Percentiles rank a stretch among this genome's conserved stretches.
Evolutionary conservation across 2,888 invertebrate genomes (phyloP).

Genomic region (Trichopria drosophilae): DNA sequence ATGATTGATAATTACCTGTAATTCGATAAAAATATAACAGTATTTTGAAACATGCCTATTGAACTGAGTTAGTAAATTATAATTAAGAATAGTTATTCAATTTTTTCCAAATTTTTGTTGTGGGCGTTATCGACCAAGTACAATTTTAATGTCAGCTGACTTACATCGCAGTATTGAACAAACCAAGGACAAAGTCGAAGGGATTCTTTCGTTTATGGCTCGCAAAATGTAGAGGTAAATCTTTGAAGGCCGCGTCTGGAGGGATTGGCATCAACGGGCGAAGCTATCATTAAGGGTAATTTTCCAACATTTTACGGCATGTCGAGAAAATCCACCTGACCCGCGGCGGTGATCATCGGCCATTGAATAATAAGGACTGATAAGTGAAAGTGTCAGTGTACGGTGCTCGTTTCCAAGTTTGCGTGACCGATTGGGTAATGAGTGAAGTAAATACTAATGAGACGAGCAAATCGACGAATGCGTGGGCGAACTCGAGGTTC

Average conservation of each 20-base stretch:
- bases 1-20: too few relatives aligned
- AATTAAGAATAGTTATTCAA: too few relatives aligned
- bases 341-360: background rate
- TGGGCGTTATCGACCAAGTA: too few relatives aligned
- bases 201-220: too few relatives aligned
- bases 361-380: constrained; percentile 13
- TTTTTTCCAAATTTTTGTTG: too few relatives aligned
- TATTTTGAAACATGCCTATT: too few relatives aligned
- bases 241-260: constrained; percentile 6
- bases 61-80: too few relatives aligned
- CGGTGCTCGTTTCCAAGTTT: constrained; percentile 16
- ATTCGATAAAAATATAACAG: too few relatives aligned
- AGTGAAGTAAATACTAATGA: constrained; percentile 22
- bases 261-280: background rate
- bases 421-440: constrained; percentile 30
- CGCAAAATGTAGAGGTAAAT: too few relatives aligned
- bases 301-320: background rate
- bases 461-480: constrained; percentile 14
- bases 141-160: too few relatives aligned
- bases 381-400: constrained; percentile 23
- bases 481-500: background rate
- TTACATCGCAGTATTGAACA: too few relatives aligned
- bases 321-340: background rate
- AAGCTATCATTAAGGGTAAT: constrained; percentile 13
- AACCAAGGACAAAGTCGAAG: too few relatives aligned